Conservation (phyloP, 2,113 vertebrate genomes). For the Anarhynchus alexandrinus region DNA sequence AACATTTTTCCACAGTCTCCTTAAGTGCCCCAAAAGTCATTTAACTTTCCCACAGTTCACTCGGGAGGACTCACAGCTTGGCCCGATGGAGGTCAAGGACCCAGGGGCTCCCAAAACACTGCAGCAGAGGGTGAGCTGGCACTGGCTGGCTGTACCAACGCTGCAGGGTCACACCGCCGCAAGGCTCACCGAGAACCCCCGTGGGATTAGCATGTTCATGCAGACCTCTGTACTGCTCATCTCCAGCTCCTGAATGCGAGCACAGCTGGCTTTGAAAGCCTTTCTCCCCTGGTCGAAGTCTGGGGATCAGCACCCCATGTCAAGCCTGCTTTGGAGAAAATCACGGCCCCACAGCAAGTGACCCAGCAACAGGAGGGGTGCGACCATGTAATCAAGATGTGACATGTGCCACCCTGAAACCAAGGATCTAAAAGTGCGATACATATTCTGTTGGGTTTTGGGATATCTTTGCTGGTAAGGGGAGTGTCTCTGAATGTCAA, state of each 20-base stretch:
- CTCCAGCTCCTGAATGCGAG: background rate
- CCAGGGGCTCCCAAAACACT: background rate
- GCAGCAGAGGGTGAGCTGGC: background rate
- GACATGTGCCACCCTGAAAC: background rate
- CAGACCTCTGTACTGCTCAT: background rate
- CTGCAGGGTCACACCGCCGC: too few species aligned
- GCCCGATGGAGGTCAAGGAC: rapidly evolving
- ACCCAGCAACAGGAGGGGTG: background rate
- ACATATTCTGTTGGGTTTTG: rapidly evolving
- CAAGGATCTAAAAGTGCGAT: background rate
- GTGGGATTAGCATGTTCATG: rapidly evolving
- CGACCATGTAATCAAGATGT: rapidly evolving
- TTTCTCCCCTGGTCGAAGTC: background rate
- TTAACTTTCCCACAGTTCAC: background rate
- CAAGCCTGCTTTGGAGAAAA: background rate
- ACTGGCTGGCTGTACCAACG: background rate
- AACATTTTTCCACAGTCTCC: background rate
- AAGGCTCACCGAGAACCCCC: background rate
- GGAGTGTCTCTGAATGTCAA: background rate
- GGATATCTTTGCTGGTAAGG: background rate
- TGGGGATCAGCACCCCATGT: rapidly evolving
- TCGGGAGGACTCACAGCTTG: background rate
- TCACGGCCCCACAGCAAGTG: background rate
- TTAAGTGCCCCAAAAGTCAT: background rate
- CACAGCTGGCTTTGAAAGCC: background rate